These are phyloP conservation scores for Phylloscopus trochiloides DNA, from an alignment of 2,113 vertebrate species.

Conservation along the genomic window DNA sequence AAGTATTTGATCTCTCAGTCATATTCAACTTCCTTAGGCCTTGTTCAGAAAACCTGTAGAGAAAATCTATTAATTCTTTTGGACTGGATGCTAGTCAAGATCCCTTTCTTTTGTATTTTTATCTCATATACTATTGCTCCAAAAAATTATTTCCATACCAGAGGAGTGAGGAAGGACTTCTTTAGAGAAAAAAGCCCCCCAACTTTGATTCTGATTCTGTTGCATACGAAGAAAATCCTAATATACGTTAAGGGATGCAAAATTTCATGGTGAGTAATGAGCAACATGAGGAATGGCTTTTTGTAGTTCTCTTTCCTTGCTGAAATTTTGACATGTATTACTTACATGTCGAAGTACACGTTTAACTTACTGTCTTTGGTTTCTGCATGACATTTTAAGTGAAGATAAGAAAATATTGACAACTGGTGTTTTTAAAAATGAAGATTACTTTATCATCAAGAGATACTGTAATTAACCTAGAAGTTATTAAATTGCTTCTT, in stretches of 20 bases:
- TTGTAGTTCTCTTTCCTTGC: not conserved
- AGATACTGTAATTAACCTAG: not conserved
- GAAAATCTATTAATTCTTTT: not conserved
- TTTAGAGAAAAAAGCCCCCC: not conserved
- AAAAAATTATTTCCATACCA: not conserved
- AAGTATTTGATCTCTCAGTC: not conserved
- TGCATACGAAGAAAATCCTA: not conserved
- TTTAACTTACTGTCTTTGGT: not conserved
- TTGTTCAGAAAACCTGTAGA: not conserved
- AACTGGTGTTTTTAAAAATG: not conserved
- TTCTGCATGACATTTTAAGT: not conserved
- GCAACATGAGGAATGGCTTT: not conserved
- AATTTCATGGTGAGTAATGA: not conserved
- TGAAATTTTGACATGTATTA: not conserved
- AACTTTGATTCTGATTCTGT: not conserved
- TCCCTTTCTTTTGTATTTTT: not conserved
- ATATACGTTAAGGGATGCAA: not conserved
- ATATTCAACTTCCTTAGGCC: not conserved
- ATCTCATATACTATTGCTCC: not conserved
- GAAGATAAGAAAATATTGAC: slow-evolving; percentile 21
- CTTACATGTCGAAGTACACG: not conserved
- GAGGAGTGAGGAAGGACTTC: not conserved
- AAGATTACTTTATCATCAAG: not conserved
- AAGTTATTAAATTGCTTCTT: slow-evolving; percentile 12
- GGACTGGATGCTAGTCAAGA: not conserved